Base-by-base conservation (phyloP, 2,888 invertebrate species). In the Lochmaea capreae region DNA sequence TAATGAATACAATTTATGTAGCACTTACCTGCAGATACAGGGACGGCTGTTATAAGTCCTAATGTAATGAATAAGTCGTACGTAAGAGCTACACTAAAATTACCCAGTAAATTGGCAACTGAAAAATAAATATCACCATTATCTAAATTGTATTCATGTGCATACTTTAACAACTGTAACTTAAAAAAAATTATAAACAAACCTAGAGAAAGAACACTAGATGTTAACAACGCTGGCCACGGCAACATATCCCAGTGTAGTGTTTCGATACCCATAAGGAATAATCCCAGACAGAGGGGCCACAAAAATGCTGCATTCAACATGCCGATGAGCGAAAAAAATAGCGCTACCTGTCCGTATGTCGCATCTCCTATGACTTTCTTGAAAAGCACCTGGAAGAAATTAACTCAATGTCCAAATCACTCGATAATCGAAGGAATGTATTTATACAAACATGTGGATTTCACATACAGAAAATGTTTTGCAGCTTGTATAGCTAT, bases 61-160 rank as follows among this genome's bases (percentile, higher is more conserved):
- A 98, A 90, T 16, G 97, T 97, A 77, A 98, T 96, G 88, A 98
- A 97, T 84, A 97, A 91, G 86, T 97, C 97, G 88, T 97, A 97
- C 9, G 98, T 97, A 79, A 97, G 91, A 76, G 96, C 94, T 81
- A 97, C 94, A 81, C 97, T 97, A 87, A 98, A 98, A 89, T 97
- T 97, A 83, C 95, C 96, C 84, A 97, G 89, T 86, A 97, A 91
- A 87, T 97, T 97, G 85, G 97, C 96, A 85, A 94, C 97, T 96
- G 90, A 72, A 91, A 90, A 75, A 81, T 71, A 80, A 77, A 80
- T 49, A 49, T 63, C 26, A 49, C 14, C 16, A 39, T 14, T 16
- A 39, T 22, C 57, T 65, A 42, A 54, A 11, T 8, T 43, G 43
- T 59, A 63, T 18, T 18, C 2, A 14, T 66, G 9, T 54, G 16